phyloP scores from a whole-genome alignment of 2,888 invertebrate species.

The Eristalis tenax region DNA sequence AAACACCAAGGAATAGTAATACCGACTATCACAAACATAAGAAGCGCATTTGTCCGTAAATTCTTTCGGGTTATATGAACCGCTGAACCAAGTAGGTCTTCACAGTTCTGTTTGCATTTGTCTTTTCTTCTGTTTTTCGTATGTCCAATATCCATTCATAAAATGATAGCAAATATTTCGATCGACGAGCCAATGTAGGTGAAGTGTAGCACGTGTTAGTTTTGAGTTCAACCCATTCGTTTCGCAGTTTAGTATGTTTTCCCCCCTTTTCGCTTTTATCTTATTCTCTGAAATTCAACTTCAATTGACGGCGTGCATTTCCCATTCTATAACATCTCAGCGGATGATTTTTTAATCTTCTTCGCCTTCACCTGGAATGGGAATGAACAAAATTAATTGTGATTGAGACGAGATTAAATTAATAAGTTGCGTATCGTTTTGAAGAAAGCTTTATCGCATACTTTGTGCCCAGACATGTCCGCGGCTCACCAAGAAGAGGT shows the following conservation, averaged over 20 bases:
- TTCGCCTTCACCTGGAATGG: conserved; percentile 77
- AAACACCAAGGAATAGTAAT: conserved; percentile 24
- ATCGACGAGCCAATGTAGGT: conserved; percentile 31
- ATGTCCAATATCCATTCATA: conserved; percentile 23
- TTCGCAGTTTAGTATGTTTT: conserved; percentile 12
- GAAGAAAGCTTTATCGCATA: not conserved
- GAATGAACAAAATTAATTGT: not conserved
- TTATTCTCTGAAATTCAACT: conserved; percentile 22
- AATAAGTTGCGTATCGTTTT: not conserved
- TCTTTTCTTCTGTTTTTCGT: conserved; percentile 16
- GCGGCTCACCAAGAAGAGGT: too few relatives aligned
- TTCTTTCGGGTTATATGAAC: conserved; percentile 25
- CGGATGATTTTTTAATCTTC: conserved; percentile 77
- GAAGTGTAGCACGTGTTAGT: conserved; percentile 29
- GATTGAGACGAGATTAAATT: not conserved
- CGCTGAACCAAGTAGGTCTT: conserved; percentile 44
- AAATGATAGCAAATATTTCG: conserved; percentile 28
- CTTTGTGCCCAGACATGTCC: not conserved
- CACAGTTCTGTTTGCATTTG: not conserved
- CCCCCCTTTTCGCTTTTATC: not conserved
- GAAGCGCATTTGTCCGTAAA: conserved; percentile 47
- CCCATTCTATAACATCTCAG: conserved; percentile 75
- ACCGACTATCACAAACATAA: conserved; percentile 38
- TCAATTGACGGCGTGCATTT: not conserved
- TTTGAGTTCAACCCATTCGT: conserved; percentile 35